Evolutionary conservation across 2,888 invertebrate genomes (phyloP).

Genomic region (Nomada ferruginata): DNA sequence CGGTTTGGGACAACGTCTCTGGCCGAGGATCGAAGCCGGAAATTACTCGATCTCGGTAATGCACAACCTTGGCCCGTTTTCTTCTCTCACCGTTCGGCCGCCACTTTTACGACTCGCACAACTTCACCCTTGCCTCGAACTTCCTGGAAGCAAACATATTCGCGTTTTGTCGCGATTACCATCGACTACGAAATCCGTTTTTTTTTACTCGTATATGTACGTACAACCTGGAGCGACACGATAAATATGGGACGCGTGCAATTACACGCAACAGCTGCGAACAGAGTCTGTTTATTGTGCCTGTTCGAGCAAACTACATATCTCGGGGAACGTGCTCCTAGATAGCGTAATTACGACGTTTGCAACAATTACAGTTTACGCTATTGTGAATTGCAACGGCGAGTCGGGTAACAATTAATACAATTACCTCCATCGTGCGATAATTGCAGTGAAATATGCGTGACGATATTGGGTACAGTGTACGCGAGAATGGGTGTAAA

Average conservation of each 20-base stretch:
- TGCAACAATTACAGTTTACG: slow-evolving; percentile 1
- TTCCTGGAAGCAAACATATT: slow-evolving; percentile 52
- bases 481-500: neutral
- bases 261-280: slow-evolving; percentile 33
- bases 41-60: slow-evolving; percentile 33
- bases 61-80: slow-evolving; percentile 41
- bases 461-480: neutral
- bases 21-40: slow-evolving; percentile 35
- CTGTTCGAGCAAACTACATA: neutral
- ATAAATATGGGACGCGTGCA: slow-evolving; percentile 10
- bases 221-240: neutral
- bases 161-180: slow-evolving; percentile 16
- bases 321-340: neutral
- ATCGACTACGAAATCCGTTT: neutral
- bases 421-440: neutral
- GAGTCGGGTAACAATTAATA: slow-evolving; percentile 3
- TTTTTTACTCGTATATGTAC: no score
- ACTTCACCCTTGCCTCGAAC: slow-evolving; percentile 28
- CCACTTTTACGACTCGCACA: slow-evolving; percentile 20
- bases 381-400: neutral
- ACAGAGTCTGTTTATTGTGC: slow-evolving; percentile 3
- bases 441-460: neutral
- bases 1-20: neutral
- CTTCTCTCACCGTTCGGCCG: neutral
- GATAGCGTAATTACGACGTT: slow-evolving; percentile 1